phyloP scores from a whole-genome alignment of 2,113 vertebrate genomes.

The Coryphaenoides rupestris region DNA sequence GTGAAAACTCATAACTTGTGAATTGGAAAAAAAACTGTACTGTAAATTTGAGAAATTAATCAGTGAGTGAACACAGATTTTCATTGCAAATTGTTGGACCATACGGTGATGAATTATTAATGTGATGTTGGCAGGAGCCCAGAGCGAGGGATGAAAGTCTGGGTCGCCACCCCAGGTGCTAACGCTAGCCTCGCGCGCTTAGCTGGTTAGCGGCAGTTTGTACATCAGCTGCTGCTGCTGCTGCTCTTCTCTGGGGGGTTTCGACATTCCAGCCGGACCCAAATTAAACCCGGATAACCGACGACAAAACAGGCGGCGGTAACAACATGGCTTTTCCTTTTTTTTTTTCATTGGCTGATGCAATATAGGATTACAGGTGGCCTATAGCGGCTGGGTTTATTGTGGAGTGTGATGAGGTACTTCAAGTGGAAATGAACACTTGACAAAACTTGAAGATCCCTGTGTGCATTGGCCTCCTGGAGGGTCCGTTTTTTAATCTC shows the following conservation, averaged over 20 bases:
- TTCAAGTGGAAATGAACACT: no score
- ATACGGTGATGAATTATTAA: slow-evolving; percentile 72
- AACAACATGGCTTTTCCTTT: no score
- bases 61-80: slow-evolving; percentile 31
- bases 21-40: not conserved
- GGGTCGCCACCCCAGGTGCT: slow-evolving; percentile 37
- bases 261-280: slow-evolving; percentile 42
- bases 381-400: no score
- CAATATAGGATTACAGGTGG: no score
- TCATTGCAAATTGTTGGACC: slow-evolving; percentile 43
- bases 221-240: slow-evolving; percentile 53
- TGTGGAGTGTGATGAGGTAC: no score
- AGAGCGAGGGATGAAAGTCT: slow-evolving; percentile 59
- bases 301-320: no score
- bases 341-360: no score
- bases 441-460: no score
- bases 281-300: no score
- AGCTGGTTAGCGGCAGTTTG: slow-evolving; percentile 57
- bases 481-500: no score
- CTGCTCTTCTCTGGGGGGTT: slow-evolving; percentile 35
- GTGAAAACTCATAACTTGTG: no score
- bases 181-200: slow-evolving; percentile 37
- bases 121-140: slow-evolving; percentile 55
- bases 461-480: no score
- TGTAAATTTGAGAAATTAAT: slow-evolving; percentile 9